Percentiles rank a stretch among this genome's conserved stretches.
Evolutionary conservation across 2,888 invertebrate species (phyloP).

Genomic region (Erpobdella octoculata): DNA sequence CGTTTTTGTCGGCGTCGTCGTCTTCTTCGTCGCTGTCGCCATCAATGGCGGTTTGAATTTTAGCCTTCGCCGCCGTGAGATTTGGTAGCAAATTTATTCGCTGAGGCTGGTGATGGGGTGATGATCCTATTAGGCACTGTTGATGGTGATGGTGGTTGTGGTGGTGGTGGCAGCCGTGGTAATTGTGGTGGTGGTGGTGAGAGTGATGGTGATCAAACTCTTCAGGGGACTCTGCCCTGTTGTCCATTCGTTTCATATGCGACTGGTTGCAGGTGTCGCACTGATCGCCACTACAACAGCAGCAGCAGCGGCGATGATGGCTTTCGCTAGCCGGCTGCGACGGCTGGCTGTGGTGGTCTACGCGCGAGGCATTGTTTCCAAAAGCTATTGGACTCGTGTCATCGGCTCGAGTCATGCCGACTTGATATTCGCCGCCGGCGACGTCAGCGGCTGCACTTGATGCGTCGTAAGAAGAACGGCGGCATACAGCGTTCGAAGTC

Average conservation of each 20-base stretch:
- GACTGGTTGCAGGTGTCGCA: too few species aligned
- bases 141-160: conserved; percentile 5
- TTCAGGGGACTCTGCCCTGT: too few species aligned
- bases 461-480: not conserved
- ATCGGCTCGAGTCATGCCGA: too few species aligned
- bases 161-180: not conserved
- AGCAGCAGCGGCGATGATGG: not conserved
- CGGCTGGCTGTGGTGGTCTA: not conserved
- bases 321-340: not conserved
- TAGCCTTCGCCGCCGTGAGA: not conserved
- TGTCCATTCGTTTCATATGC: too few species aligned
- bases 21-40: not conserved
- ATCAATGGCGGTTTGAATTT: not conserved
- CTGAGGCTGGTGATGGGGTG: not conserved
- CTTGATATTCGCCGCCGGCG: too few species aligned
- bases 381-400: not conserved
- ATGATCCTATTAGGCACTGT: not conserved
- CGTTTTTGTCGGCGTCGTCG: not conserved
- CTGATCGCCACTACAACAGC: not conserved
- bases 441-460: not conserved
- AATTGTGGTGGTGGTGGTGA: not conserved
- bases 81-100: not conserved
- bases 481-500: not conserved
- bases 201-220: not conserved
- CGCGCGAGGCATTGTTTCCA: not conserved